phyloP scores from a whole-genome alignment of 1,140 invertebrate genomes.

The Cotesia typhae region DNA sequence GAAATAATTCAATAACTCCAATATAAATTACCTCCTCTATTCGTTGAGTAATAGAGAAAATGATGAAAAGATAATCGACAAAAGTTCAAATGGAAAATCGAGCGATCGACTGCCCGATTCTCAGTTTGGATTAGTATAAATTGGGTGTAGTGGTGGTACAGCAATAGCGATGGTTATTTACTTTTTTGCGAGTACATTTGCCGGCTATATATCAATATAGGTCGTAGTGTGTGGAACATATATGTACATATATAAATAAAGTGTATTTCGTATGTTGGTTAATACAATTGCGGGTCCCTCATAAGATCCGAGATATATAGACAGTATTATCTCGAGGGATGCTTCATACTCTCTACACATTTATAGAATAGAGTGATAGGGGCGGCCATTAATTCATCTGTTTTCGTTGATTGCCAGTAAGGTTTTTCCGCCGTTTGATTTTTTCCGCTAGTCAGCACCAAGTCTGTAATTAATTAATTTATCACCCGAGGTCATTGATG shows the following conservation, averaged over 20 bases:
- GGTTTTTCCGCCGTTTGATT: slow-evolving; percentile 3
- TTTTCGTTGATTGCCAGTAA: slow-evolving; percentile 53
- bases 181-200: slow-evolving; percentile 34
- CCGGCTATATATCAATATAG: slow-evolving; percentile 26
- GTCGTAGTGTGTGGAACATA: background rate
- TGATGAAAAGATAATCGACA: slow-evolving; percentile 30
- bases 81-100: slow-evolving; percentile 45
- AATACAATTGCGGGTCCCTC: too few relatives aligned
- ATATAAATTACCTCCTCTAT: too few relatives aligned
- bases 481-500: slow-evolving; percentile 50
- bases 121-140: too few relatives aligned
- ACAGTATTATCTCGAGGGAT: background rate
- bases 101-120: slow-evolving; percentile 24
- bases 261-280: background rate
- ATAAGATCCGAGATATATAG: too few relatives aligned
- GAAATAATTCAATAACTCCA: too few relatives aligned
- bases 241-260: background rate
- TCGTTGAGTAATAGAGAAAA: too few relatives aligned
- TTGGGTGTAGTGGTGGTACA: too few relatives aligned
- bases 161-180: too few relatives aligned
- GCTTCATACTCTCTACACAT: slow-evolving; percentile 9
- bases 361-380: slow-evolving; percentile 49
- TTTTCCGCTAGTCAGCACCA: slow-evolving; percentile 46
- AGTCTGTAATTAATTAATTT: slow-evolving; percentile 56
- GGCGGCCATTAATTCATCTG: slow-evolving; percentile 59